Evolutionary conservation across 2,797 vertebrate species (phyloP).

Genomic region (Hylomyscus alleni): DNA sequence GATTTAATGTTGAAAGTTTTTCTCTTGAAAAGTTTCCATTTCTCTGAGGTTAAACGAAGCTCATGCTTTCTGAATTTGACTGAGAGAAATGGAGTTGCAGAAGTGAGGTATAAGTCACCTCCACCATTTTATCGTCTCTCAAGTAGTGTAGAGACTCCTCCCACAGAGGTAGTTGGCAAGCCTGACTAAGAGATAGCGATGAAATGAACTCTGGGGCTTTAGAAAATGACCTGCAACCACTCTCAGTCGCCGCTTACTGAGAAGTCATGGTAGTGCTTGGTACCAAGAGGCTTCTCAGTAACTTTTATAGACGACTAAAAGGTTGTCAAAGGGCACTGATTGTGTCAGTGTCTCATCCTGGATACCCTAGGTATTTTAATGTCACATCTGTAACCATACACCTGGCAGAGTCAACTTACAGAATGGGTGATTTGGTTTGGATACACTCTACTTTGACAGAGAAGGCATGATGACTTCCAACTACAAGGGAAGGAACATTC

Average conservation of each 20-base stretch:
- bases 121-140: neutral
- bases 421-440: neutral
- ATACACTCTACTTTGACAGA: neutral
- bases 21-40: neutral
- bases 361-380: neutral
- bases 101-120: neutral
- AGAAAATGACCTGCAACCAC: neutral
- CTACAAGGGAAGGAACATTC: neutral
- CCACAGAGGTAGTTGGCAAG: neutral
- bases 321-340: neutral
- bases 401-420: neutral
- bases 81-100: neutral
- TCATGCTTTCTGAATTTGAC: neutral
- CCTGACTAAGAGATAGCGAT: neutral
- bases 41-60: neutral
- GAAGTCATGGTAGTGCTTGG: neutral
- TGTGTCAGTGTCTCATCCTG: neutral
- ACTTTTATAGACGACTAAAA: neutral
- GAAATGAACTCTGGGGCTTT: neutral
- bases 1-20: conserved; percentile 21
- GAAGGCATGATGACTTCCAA: neutral
- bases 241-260: neutral
- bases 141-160: neutral
- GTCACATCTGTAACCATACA: neutral
- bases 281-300: neutral